Evolutionary conservation across 2,888 invertebrate species (phyloP).

Genomic region (Corbicula japonica): DNA sequence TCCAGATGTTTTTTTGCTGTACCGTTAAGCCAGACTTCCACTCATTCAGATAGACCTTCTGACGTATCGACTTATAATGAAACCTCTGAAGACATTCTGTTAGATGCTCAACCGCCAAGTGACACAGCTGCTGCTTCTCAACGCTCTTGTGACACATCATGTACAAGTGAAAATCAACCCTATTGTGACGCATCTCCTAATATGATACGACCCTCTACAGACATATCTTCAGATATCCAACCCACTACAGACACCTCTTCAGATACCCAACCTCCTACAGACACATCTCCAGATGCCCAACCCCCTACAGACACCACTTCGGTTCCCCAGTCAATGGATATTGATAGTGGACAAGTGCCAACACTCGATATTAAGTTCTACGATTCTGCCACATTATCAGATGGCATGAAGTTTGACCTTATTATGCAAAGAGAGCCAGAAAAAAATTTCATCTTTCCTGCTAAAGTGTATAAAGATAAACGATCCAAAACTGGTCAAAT

Average conservation of each 20-base stretch:
- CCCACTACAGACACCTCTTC: neutral
- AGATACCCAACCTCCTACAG: neutral
- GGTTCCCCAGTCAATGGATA: slow-evolving; percentile 21
- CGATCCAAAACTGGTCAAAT: slow-evolving; percentile 36
- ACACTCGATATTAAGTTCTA: too few relatives aligned
- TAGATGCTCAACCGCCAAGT: slow-evolving; percentile 5
- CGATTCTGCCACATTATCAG: slow-evolving; percentile 24
- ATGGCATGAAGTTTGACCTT: slow-evolving; percentile 33
- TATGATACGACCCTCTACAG: neutral
- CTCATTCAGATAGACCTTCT: slow-evolving; percentile 10
- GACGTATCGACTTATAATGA: slow-evolving; percentile 10
- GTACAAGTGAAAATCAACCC: neutral
- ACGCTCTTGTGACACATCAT: neutral
- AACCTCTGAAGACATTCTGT: slow-evolving; percentile 1
- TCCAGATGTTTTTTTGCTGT: slow-evolving; percentile 2
- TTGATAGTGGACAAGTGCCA: slow-evolving; percentile 13
- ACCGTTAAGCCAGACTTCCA: slow-evolving; percentile 10
- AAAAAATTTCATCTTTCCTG: slow-evolving; percentile 41
- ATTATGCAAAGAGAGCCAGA: slow-evolving; percentile 39
- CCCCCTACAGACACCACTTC: neutral
- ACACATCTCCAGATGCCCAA: neutral
- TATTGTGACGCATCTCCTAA: neutral
- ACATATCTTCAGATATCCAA: too few relatives aligned
- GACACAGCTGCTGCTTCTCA: slow-evolving; percentile 6
- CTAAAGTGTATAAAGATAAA: slow-evolving; percentile 48